A percentile compares a stretch with the other conserved stretches of the same genome.
Conservation (phyloP, 2,888 invertebrate species). For the Allophyes oxyacanthae region DNA sequence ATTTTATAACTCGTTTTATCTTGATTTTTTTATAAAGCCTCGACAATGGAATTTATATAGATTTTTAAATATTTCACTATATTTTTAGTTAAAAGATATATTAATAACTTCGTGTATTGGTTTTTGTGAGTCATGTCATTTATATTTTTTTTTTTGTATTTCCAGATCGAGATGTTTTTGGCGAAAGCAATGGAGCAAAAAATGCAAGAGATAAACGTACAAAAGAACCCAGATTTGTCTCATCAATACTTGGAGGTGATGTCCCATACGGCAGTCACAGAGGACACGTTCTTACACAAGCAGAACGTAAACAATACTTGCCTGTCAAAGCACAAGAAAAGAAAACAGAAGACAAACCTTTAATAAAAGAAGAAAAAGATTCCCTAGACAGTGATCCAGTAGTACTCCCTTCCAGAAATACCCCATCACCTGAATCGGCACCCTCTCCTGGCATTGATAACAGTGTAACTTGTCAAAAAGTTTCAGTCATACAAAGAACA, state of each 20-base stretch:
- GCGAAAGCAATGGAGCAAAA: slow-evolving; percentile 75
- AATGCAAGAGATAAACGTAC: slow-evolving; percentile 74
- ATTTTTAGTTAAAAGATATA: too few relatives aligned
- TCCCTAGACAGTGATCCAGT: slow-evolving; percentile 90
- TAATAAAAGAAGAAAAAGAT: slow-evolving; percentile 91
- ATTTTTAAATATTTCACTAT: neutral
- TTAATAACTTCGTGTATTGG: too few relatives aligned
- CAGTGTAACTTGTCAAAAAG: slow-evolving; percentile 91
- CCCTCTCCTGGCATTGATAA: slow-evolving; percentile 91
- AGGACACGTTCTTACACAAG: slow-evolving; percentile 94
- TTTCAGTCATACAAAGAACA: slow-evolving; percentile 95
- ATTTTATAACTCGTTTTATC: slow-evolving; percentile 58
- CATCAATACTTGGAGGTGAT: slow-evolving; percentile 94
- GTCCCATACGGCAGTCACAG: slow-evolving; percentile 94
- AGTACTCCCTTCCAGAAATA: slow-evolving; percentile 86
- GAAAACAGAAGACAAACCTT: slow-evolving; percentile 84
- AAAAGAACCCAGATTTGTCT: slow-evolving; percentile 91
- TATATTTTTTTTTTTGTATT: slow-evolving; percentile 59
- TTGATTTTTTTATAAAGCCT: slow-evolving; percentile 24
- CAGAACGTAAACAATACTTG: slow-evolving; percentile 94
- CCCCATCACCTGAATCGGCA: slow-evolving; percentile 86
- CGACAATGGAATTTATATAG: neutral
- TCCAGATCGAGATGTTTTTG: slow-evolving; percentile 88
- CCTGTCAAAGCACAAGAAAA: slow-evolving; percentile 90
- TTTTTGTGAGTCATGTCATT: neutral